Evolutionary conservation across 2,888 invertebrate species (phyloP).

Genomic region (Stratiomys singularior): DNA sequence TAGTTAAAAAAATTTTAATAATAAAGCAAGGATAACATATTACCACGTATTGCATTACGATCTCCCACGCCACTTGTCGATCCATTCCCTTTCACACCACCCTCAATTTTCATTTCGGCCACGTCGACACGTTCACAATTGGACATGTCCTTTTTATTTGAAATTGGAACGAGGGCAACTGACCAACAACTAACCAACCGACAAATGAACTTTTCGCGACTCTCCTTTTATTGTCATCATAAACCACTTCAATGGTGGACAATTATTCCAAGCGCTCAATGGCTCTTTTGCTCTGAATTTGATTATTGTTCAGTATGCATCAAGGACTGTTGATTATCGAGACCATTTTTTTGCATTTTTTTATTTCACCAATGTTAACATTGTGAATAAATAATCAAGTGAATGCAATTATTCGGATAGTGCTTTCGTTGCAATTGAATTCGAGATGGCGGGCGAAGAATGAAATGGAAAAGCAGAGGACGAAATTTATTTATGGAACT

Average conservation of each 20-base stretch:
- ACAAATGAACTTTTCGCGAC: neutral
- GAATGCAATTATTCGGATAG: neutral
- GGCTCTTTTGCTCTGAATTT: neutral
- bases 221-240: neutral
- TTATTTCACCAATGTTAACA: too few species aligned
- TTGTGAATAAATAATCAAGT: constrained; percentile 1
- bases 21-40: too few species aligned
- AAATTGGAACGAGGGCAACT: neutral
- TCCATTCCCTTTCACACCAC: too few species aligned
- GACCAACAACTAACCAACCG: neutral
- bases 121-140: too few species aligned
- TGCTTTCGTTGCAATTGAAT: neutral
- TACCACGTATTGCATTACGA: too few species aligned
- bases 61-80: too few species aligned
- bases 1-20: too few species aligned
- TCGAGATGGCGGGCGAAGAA: neutral
- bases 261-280: neutral
- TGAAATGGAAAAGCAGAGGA: too few species aligned
- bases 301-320: neutral
- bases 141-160: too few species aligned
- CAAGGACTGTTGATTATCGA: neutral
- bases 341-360: neutral
- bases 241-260: neutral
- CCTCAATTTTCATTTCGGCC: too few species aligned
- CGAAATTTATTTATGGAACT: too few species aligned